These are phyloP conservation scores for Copidosoma floridanum DNA, from an alignment of 1,140 invertebrate genomes.

Conservation along the genomic window DNA sequence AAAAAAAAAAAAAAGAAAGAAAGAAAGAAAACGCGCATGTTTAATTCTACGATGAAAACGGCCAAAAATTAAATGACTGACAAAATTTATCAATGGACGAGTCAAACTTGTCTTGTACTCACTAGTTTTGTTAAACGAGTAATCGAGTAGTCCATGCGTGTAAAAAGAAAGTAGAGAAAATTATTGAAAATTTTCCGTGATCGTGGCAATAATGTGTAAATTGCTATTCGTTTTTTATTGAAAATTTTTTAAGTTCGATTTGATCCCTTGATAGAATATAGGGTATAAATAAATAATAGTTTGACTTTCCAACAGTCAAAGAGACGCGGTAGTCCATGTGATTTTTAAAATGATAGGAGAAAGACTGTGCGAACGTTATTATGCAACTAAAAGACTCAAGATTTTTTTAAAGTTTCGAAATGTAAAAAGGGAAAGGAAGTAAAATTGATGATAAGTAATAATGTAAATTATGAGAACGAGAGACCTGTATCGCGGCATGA, in stretches of 20 bases:
- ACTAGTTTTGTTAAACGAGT: slow-evolving; percentile 26
- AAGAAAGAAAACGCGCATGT: too few relatives aligned
- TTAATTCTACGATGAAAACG: not conserved
- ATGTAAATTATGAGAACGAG: too few relatives aligned
- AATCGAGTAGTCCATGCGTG: not conserved
- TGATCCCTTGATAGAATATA: too few relatives aligned
- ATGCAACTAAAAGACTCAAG: slow-evolving; percentile 45
- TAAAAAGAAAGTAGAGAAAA: too few relatives aligned
- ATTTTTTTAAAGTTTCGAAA: slow-evolving; percentile 46
- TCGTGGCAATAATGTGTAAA: too few relatives aligned
- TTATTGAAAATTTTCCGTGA: too few relatives aligned
- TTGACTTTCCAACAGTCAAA: too few relatives aligned
- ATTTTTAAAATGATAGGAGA: slow-evolving; percentile 45
- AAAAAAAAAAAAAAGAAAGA: slow-evolving; percentile 1
- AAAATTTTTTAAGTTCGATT: too few relatives aligned
- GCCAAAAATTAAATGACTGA: slow-evolving; percentile 24
- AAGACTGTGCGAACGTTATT: slow-evolving; percentile 53
- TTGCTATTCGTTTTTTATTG: too few relatives aligned
- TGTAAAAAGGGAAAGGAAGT: not conserved
- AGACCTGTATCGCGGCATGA: slow-evolving; percentile 13
- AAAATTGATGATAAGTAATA: slow-evolving; percentile 8
- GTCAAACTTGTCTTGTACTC: slow-evolving; percentile 19
- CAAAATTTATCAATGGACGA: slow-evolving; percentile 13
- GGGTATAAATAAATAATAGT: too few relatives aligned
- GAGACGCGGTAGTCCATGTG: slow-evolving; percentile 54